Evolutionary conservation across 2,113 vertebrate genomes (phyloP), one percentile per base, ranked within the genome.

Genomic region (Gobio gobio): DNA sequence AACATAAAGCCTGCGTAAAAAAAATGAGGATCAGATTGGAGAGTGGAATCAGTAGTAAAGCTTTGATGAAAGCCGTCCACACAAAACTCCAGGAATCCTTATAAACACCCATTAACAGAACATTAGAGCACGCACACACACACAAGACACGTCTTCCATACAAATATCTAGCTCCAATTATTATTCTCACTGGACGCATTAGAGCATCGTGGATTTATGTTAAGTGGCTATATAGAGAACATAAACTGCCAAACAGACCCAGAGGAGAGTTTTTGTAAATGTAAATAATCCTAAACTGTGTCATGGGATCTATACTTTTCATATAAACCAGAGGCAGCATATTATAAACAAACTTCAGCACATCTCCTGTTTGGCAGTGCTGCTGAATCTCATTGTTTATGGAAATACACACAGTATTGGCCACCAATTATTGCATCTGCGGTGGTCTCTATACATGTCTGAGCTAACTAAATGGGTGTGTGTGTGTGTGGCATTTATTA

Each of bases 61-160:
- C 51, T 78, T 33, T 58, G 75, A 78, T 26, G 22, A 43, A 36
- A 24, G 18, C 20, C 2, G 5, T n/a, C 16, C 29, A 43, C 20
- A 24, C 29, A 14, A 78, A n/a, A 79, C 10, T 3, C 58, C n/a
- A 63, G 13, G 8, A 14, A 22, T 33, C 5, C 45, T 82, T 47
- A 12, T 51, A 22, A 54, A 68, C 0, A 10, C 10, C 26, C n/a
- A 82, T 82, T 68, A 54, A 58, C 49, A 70, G 47, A n/a, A 10
- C 3, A 20, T 66, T 33, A 80, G 22, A 43, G 54, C 33, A 10
- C 79, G 87, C 43, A 86, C 88, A 84, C 36, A 5, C 36, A 36
- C 36, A 36, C 36, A 36, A 29, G 36, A 36, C 4, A 74, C n/a
- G 16, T 70, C 64, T 40, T 43, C 1, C 10, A 2, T 18, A 54